phyloP scores from a whole-genome alignment of 2,888 invertebrate species.

The Exephanes ischioxanthus region DNA sequence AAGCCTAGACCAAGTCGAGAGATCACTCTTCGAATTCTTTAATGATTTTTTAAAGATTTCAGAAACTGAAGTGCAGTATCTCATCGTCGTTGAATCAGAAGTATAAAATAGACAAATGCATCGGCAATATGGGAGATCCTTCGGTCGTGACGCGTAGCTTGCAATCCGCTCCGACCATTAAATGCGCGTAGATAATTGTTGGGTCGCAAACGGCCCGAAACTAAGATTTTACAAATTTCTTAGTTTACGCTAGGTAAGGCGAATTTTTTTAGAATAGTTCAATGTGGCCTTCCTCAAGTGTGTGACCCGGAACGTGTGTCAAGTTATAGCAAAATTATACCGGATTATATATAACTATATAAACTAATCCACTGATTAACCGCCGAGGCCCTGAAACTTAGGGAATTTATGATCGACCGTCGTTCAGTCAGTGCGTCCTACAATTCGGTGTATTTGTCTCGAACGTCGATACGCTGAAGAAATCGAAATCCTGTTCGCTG shows the following conservation, averaged over 20 bases:
- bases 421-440: conserved; percentile 56
- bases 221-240: conserved; percentile 68
- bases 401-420: conserved; percentile 20
- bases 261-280: conserved; percentile 82
- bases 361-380: conserved; percentile 11
- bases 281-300: conserved; percentile 85
- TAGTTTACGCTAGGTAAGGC: conserved; percentile 77
- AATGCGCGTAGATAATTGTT: conserved; percentile 62
- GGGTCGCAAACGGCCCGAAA: conserved; percentile 7
- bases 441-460: conserved; percentile 45
- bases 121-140: conserved; percentile 30
- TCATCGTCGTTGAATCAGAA: conserved; percentile 29
- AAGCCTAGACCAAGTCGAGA: conserved; percentile 46
- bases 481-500: conserved; percentile 71
- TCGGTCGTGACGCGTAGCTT: conserved; percentile 41
- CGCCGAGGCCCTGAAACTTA: neutral
- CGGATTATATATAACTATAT: conserved; percentile 17
- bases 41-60: conserved; percentile 27
- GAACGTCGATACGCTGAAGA: conserved; percentile 70
- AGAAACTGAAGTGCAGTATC: conserved; percentile 31
- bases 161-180: conserved; percentile 68
- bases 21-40: conserved; percentile 33
- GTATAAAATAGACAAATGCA: neutral
- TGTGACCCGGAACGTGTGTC: conserved; percentile 78
- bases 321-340: conserved; percentile 60